Percentiles rank a stretch among this genome's conserved stretches.
These are phyloP conservation scores for Spilarctia lutea DNA, from an alignment of 2,888 invertebrate genomes.

Conservation along the genomic window DNA sequence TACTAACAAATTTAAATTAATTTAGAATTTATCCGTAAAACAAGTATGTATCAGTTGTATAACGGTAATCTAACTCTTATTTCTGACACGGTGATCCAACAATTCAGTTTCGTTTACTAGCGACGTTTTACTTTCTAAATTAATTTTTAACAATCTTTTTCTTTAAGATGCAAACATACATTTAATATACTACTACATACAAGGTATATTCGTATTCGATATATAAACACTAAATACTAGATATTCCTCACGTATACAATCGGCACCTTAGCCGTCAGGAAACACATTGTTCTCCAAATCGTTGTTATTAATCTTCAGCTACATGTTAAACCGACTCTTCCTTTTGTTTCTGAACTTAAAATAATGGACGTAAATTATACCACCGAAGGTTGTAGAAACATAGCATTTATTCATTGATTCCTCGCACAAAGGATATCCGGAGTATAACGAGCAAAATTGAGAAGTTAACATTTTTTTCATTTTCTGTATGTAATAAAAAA, in stretches of 20 bases:
- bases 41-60: no score
- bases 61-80: no score
- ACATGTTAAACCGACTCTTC: constrained; percentile 41
- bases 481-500: constrained; percentile 1
- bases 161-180: not conserved
- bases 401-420: constrained; percentile 23
- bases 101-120: not conserved
- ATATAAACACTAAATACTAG: not conserved
- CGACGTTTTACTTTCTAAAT: not conserved
- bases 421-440: constrained; percentile 34
- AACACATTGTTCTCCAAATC: constrained; percentile 56
- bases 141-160: not conserved
- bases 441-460: constrained; percentile 12
- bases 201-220: not conserved
- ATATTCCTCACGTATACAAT: constrained; percentile 3
- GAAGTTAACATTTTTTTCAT: constrained; percentile 2
- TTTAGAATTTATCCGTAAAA: no score
- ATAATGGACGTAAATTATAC: constrained; percentile 21
- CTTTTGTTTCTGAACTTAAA: constrained; percentile 46
- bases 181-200: not conserved
- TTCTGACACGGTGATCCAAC: no score
- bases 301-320: constrained; percentile 43
- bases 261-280: constrained; percentile 45
- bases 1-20: no score
- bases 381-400: constrained; percentile 40